Conservation (phyloP, 2,797 vertebrate species). For the Chrysocyon brachyurus region DNA sequence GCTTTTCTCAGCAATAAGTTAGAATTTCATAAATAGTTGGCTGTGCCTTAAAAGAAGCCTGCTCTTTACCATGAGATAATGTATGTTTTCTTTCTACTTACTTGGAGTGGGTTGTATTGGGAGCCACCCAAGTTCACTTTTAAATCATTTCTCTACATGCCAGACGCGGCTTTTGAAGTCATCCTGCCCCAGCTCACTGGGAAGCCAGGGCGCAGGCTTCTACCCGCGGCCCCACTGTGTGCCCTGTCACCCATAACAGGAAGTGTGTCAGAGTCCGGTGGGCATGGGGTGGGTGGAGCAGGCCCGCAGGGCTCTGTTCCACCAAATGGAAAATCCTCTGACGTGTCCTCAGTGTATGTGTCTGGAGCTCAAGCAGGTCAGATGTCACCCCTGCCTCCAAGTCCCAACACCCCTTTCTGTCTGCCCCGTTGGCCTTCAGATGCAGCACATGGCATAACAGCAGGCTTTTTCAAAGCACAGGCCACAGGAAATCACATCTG, state of each 20-base stretch:
- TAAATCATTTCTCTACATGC: slow-evolving; percentile 81
- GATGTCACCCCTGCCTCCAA: slow-evolving; percentile 82
- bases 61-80: slow-evolving; percentile 85
- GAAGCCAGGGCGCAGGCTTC: slow-evolving; percentile 73
- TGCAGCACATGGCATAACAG: slow-evolving; percentile 73
- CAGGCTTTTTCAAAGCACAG: slow-evolving; percentile 76
- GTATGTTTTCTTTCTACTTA: slow-evolving; percentile 84
- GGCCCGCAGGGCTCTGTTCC: slow-evolving; percentile 59
- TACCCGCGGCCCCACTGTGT: slow-evolving; percentile 77
- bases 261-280: slow-evolving; percentile 83
- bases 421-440: slow-evolving; percentile 80
- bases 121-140: slow-evolving; percentile 85
- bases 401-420: slow-evolving; percentile 84
- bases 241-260: slow-evolving; percentile 81
- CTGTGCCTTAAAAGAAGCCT: slow-evolving; percentile 73
- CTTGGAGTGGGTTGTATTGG: slow-evolving; percentile 84
- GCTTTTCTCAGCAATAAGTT: slow-evolving; percentile 75
- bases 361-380: slow-evolving; percentile 75
- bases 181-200: slow-evolving; percentile 81
- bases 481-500: slow-evolving; percentile 86
- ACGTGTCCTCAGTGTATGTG: slow-evolving; percentile 51
- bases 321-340: slow-evolving; percentile 85
- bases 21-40: slow-evolving; percentile 82
- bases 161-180: slow-evolving; percentile 87
- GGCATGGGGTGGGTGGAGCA: slow-evolving; percentile 63